A percentile compares a stretch with the other conserved stretches of the same genome.
Conservation (phyloP, 1,140 invertebrate genomes). For the Bombus superbus region DNA sequence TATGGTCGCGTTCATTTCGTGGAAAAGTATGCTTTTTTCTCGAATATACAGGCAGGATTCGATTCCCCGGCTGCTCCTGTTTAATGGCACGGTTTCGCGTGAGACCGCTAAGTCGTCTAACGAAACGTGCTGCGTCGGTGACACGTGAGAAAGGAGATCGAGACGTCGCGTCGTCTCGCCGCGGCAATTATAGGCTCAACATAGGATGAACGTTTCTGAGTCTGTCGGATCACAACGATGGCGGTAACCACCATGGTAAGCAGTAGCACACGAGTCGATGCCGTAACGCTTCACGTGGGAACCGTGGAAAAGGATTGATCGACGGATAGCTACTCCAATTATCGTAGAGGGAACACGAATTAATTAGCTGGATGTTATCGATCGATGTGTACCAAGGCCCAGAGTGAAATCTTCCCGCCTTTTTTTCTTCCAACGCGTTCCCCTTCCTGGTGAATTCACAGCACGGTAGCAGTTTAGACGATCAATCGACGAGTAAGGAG, state of each 20-base stretch:
- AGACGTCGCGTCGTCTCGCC: background rate
- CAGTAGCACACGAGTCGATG: slow-evolving; percentile 4
- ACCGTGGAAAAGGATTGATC: slow-evolving; percentile 67
- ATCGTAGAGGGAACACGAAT: slow-evolving; percentile 67
- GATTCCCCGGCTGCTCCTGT: slow-evolving; percentile 17
- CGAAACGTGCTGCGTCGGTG: slow-evolving; percentile 62
- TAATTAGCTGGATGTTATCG: slow-evolving; percentile 68
- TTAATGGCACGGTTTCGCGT: slow-evolving; percentile 65
- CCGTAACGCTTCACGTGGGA: slow-evolving; percentile 66
- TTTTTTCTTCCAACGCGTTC: slow-evolving; percentile 28
- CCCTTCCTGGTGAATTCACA: background rate
- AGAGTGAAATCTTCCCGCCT: slow-evolving; percentile 46
- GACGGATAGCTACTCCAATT: slow-evolving; percentile 63
- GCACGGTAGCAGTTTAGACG: slow-evolving; percentile 11
- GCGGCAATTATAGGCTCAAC: slow-evolving; percentile 41
- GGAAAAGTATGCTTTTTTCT: too few species aligned
- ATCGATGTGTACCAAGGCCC: slow-evolving; percentile 28
- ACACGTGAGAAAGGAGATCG: slow-evolving; percentile 66
- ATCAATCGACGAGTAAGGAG: slow-evolving; percentile 31
- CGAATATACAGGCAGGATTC: background rate
- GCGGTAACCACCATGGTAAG: background rate
- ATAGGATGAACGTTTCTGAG: slow-evolving; percentile 31
- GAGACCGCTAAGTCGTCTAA: slow-evolving; percentile 27
- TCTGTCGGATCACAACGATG: background rate
- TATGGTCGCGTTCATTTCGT: too few species aligned